Base-by-base conservation (phyloP, 2,888 invertebrate genomes). In the Eupeodes latifasciatus region DNA sequence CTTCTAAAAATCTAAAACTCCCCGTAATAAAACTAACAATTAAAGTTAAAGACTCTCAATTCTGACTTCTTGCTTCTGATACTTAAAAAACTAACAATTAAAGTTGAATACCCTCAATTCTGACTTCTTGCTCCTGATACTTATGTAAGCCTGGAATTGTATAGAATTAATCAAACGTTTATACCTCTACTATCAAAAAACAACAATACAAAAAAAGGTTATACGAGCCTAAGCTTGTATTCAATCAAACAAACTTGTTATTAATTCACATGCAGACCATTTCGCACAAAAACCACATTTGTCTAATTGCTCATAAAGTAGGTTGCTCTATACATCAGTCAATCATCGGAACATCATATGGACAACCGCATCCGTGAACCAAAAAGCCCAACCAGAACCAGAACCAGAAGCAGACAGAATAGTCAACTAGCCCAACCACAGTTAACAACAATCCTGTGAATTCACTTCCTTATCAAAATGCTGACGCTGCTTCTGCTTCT, bases 361-460 rank as follows among this genome's bases (percentile, higher is more conserved):
- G 66, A 44, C 53, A 66, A 72, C 67, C 76, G 76, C 81, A 85
- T 72, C 72, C 76, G 76, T 66, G 72, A 77, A 77, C 76, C 66
- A 66, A 81, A 71, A 84, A 72, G 71, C 61, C 72, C 47, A 72
- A 77, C 51, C 85, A 81, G 72, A n/a, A 66, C 44, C 64, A 27
- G 27, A 27, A 27, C 27, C 27, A 27, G 27, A 27, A 27, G 19
- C 64, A 66, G 19, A 47, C 44, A 66, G 47, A 64, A 47, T 47
- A 64, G 64, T 27, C 64, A 64, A 47, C 44, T 64, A 64, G 40
- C 47, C 27, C 47, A 27, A 49, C 66, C 66, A 66, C 66, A 66
- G 47, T 66, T 66, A 66, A 66, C 66, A 66, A 66, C 66, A 66
- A 66, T 66, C 47, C 66, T 47, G 64, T 66, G 66, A 44, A 66